A percentile compares a stretch with the other conserved stretches of the same genome.
Evolutionary conservation across 2,888 invertebrate genomes (phyloP).

Genomic region (Pseudoips prasinana): DNA sequence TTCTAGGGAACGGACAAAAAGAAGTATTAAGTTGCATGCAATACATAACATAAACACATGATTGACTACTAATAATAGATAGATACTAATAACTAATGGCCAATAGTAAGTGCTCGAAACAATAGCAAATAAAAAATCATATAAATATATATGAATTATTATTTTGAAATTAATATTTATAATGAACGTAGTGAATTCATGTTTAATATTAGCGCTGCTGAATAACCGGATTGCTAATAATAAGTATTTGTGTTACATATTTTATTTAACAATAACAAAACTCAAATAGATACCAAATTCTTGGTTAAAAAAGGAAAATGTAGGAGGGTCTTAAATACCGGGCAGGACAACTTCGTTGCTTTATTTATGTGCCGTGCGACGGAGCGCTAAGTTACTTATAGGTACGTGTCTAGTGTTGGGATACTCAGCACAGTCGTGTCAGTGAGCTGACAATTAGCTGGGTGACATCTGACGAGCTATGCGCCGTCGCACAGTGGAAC

Average conservation of each 20-base stretch:
- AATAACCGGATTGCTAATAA: not conserved
- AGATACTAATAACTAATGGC: too few relatives aligned
- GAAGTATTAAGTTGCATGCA: too few relatives aligned
- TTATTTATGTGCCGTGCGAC: slow-evolving; percentile 22
- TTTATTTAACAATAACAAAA: slow-evolving; percentile 19
- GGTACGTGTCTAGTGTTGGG: slow-evolving; percentile 23
- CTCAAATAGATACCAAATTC: slow-evolving; percentile 15
- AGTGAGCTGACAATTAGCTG: slow-evolving; percentile 39
- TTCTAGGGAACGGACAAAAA: too few relatives aligned
- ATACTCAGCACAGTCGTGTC: slow-evolving; percentile 32
- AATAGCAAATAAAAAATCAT: too few relatives aligned
- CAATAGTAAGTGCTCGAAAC: too few relatives aligned
- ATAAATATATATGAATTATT: too few relatives aligned
- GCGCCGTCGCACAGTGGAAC: too few relatives aligned
- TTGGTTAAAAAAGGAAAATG: slow-evolving; percentile 16
- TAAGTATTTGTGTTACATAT: not conserved
- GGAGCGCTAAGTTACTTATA: slow-evolving; percentile 25
- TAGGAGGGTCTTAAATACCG: slow-evolving; percentile 20
- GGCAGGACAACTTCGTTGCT: slow-evolving; percentile 16
- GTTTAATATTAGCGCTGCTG: too few relatives aligned
- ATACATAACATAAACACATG: too few relatives aligned
- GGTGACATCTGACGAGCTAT: slow-evolving; percentile 37
- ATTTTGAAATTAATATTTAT: too few relatives aligned
- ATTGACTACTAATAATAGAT: too few relatives aligned
- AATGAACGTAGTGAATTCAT: too few relatives aligned